Conservation (phyloP, 2,113 vertebrate species). For the Procavia capensis region DNA sequence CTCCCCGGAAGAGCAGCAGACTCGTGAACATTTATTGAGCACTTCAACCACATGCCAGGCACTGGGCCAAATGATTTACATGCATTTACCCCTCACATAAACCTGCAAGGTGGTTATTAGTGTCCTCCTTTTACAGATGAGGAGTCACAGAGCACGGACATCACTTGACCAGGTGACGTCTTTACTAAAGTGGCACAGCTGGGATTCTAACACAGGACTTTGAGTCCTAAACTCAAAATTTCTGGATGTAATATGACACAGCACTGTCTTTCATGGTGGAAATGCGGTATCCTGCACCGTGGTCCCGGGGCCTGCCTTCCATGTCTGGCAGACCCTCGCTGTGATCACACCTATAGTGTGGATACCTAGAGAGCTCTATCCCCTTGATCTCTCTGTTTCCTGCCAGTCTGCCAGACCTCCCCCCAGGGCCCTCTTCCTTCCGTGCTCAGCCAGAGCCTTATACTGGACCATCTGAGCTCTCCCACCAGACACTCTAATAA, state of each 20-base stretch:
- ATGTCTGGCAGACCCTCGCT: background rate
- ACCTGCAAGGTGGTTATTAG: background rate
- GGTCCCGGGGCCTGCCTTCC: conserved; percentile 40
- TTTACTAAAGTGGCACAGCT: background rate
- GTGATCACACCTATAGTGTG: background rate
- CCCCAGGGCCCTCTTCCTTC: conserved; percentile 19
- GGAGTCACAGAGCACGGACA: background rate
- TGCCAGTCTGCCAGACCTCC: conserved; percentile 18
- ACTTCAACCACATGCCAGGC: background rate
- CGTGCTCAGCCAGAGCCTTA: conserved; percentile 33
- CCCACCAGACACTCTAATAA: conserved; percentile 38
- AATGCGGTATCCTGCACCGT: background rate
- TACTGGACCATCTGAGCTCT: conserved; percentile 38
- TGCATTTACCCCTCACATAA: background rate
- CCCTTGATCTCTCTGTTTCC: conserved; percentile 35
- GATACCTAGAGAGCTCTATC: background rate
- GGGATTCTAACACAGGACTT: background rate
- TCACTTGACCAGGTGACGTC: background rate
- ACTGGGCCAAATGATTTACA: background rate
- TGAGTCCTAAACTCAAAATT: background rate
- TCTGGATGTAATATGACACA: background rate
- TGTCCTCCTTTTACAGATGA: background rate
- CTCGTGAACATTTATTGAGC: background rate
- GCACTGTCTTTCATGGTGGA: background rate
- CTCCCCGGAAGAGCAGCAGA: background rate